phyloP scores from a whole-genome alignment of 2,113 vertebrate genomes.

The Triplophysa rosa region DNA sequence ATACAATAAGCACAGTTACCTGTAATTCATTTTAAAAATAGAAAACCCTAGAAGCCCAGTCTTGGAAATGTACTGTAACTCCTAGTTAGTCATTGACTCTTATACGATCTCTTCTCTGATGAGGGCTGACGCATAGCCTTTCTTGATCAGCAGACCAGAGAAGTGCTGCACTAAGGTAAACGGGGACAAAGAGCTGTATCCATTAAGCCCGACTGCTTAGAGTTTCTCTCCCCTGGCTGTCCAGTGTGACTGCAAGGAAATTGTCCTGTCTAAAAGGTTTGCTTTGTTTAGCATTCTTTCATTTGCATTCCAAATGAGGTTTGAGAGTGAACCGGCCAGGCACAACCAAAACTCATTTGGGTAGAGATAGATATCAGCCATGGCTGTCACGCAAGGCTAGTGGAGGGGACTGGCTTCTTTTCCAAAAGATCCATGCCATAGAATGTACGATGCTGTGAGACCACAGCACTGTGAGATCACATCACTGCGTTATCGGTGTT shows the following conservation, averaged over 20 bases:
- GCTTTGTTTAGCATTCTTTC: conserved; percentile 70
- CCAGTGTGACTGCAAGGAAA: conserved; percentile 55
- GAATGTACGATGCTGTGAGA: neutral
- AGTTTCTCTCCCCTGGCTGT: conserved; percentile 45
- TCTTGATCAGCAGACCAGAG: conserved; percentile 50
- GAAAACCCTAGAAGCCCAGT: neutral
- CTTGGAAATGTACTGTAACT: conserved; percentile 9
- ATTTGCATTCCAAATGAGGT: conserved; percentile 80
- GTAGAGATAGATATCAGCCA: conserved; percentile 76
- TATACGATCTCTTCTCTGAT: conserved; percentile 17
- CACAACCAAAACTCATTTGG: conserved; percentile 76
- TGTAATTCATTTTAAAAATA: neutral
- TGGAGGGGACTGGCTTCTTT: conserved; percentile 49
- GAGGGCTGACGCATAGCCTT: conserved; percentile 34
- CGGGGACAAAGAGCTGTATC: conserved; percentile 45
- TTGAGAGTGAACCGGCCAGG: conserved; percentile 62
- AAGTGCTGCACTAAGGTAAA: conserved; percentile 38
- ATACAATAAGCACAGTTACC: neutral
- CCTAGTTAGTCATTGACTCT: conserved; percentile 47
- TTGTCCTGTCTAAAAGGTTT: conserved; percentile 66
- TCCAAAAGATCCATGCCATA: conserved; percentile 24
- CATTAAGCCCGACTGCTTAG: conserved; percentile 42
- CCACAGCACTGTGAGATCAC: conserved; percentile 7
- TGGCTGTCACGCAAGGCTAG: conserved; percentile 71
- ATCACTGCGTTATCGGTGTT: neutral